Base-by-base conservation (phyloP, 2,888 invertebrate species). In the Hyalella azteca region DNA sequence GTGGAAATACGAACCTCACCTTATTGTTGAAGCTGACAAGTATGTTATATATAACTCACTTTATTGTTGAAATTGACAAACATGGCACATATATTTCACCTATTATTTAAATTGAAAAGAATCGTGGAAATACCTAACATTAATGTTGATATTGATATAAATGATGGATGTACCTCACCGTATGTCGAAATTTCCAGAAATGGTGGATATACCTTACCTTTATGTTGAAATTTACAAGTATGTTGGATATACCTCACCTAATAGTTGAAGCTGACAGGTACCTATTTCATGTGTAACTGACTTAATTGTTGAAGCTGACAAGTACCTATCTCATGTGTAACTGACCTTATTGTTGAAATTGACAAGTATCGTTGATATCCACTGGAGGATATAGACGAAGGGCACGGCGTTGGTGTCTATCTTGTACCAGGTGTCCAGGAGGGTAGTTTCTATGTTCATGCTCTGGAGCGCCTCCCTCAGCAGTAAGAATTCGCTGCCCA, bases 401-500 rank as follows among this genome's bases (percentile, higher is more conserved):
- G 98, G 98, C 0, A 98, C 97, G 0, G 97, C 95, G 87, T 98
- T 98, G 81, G 94, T 93, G 87, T 98, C 98, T 88, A 96, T 95
- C 87, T 95, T 93, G 88, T 98, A 98, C 98, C 98, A 98, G 3
- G 93, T 93, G 87, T 97, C 96, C 81, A 98, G 90, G 0, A 97
- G 89, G 1, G 91, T 91, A 0, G 93, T 93, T 86, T 96, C 96
- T 19, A 93, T 93, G 0, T 94, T 94, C 85, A 94, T 93, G 40
- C 93, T 92, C 0, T 93, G 93, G 41, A 97, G 89, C 86, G 96
- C 96, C 81, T 95, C 95, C 76, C 95, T 90, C 22, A 98, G 89
- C 90, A 95, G 89, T 87, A 94, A 94, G 77, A 98, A 90, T 87
- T 98, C 97, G 0, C 94, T 94, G 40, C 96, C 96, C 0, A 96